Base-by-base conservation (phyloP, 1,140 invertebrate species). In the Vollenhovia emeryi region DNA sequence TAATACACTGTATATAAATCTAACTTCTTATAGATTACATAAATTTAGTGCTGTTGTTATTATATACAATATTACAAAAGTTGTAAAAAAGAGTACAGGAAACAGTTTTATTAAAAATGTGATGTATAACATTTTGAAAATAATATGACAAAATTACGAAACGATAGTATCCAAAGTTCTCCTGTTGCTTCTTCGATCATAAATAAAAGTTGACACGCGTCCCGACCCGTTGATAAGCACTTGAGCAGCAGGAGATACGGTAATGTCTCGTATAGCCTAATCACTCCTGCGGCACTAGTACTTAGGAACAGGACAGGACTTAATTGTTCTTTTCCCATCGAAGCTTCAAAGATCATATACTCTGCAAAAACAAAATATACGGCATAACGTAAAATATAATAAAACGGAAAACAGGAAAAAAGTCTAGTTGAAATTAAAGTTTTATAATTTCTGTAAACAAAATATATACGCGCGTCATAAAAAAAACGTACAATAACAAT, bases 241-340 rank as follows among this genome's bases (percentile, higher is more conserved):
- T 97, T 97, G 96, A 97, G 97, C 97, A 97, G 97, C 97, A 97
- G 97, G 97, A 97, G 97, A 96, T 96, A 95, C 91, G 93, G 91
- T 92, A 95, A 96, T 95, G 91, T 93, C 90, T 93, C 93, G 91
- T 85, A 90, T 93, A 95, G 92, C 88, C 92, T 94, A 94, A 94
- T 95, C 95, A 97, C 97, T 97, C 97, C 97, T 97, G 97, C 97
- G 97, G 97, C 97, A 97, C 97, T 97, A 97, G 97, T 97, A 97
- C 97, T 97, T 97, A 97, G 96, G 96, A 97, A 97, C 97, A 97
- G 96, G 96, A 95, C 94, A 95, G 95, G 95, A 94, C 95, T 93
- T 91, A 36, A 82, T 80, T 87, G 92, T 91, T 36, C 55, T 33
- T 40, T 73, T 73, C 30, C 15, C 62, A 55, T 45, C 36, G 74